A percentile compares a stretch with the other conserved stretches of the same genome.
These are phyloP conservation scores for Epinotia ramella DNA, from an alignment of 2,888 invertebrate genomes.

Conservation along the genomic window DNA sequence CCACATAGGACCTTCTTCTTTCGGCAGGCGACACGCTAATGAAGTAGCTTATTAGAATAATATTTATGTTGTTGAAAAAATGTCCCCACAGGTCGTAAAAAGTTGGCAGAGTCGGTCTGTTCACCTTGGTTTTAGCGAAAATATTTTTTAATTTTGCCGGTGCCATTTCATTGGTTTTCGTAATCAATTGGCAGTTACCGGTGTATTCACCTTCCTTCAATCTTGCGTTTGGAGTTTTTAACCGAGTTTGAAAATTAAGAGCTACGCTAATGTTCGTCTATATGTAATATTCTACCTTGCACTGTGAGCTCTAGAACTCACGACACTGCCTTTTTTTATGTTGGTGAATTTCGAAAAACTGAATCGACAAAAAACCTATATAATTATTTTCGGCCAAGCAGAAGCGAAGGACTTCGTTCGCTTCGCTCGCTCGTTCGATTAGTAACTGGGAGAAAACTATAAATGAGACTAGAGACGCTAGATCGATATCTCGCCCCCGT, in stretches of 20 bases:
- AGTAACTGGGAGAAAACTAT: too few relatives aligned
- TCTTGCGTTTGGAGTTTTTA: not conserved
- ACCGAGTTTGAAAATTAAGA: not conserved
- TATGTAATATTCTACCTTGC: not conserved
- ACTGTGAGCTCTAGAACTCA: too few relatives aligned
- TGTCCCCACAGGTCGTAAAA: slow-evolving; percentile 30
- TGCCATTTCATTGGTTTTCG: not conserved
- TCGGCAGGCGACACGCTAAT: slow-evolving; percentile 14
- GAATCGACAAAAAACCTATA: too few relatives aligned
- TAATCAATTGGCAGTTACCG: not conserved
- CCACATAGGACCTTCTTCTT: not conserved
- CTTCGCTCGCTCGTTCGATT: too few relatives aligned
- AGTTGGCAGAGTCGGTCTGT: slow-evolving; percentile 18
- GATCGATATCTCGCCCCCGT: too few relatives aligned
- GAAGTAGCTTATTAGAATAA: slow-evolving; percentile 27
- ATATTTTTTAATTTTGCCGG: not conserved
- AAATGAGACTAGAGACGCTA: too few relatives aligned
- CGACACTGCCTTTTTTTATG: too few relatives aligned
- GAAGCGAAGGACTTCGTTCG: too few relatives aligned
- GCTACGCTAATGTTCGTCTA: not conserved
- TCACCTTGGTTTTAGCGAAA: slow-evolving; percentile 7
- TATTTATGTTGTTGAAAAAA: slow-evolving; percentile 26
- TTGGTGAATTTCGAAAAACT: too few relatives aligned
- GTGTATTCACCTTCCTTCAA: not conserved
- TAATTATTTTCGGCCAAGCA: too few relatives aligned